A percentile compares a stretch with the other conserved stretches of the same genome.
Evolutionary conservation across 1,140 invertebrate genomes (phyloP).

Genomic region (Bombus fervidus): DNA sequence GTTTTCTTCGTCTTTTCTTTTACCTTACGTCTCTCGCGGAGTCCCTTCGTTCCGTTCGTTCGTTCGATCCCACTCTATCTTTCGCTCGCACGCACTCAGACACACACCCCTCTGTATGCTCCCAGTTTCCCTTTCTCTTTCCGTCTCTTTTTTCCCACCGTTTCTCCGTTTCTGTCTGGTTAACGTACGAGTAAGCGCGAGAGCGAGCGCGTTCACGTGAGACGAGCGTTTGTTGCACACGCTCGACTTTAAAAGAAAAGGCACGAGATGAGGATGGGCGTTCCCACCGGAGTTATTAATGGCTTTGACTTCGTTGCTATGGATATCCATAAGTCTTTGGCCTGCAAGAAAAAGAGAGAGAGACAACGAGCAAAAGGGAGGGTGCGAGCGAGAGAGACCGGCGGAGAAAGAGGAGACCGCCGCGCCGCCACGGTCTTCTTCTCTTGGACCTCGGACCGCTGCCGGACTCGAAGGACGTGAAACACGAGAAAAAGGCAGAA

Average conservation of each 20-base stretch:
- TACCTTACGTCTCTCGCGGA: constrained; percentile 22
- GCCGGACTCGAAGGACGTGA: constrained; percentile 65
- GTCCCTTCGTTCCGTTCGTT: constrained; percentile 24
- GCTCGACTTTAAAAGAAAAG: constrained; percentile 82
- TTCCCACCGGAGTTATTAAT: constrained; percentile 82
- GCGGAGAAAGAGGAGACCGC: constrained; percentile 48
- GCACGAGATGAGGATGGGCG: constrained; percentile 81
- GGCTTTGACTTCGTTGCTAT: constrained; percentile 83
- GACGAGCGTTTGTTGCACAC: constrained; percentile 73
- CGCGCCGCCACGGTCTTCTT: constrained; percentile 48
- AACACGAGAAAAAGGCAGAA: constrained; percentile 68
- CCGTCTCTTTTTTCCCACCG: constrained; percentile 14
- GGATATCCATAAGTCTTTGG: constrained; percentile 83
- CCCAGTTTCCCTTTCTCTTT: constrained; percentile 14
- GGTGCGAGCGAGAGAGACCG: constrained; percentile 39
- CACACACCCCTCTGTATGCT: constrained; percentile 24
- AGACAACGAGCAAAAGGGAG: constrained; percentile 24
- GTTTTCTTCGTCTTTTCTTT: constrained; percentile 6
- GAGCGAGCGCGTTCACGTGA: constrained; percentile 59
- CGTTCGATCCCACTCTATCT: constrained; percentile 17
- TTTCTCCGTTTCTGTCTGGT: constrained; percentile 17
- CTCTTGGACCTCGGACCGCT: constrained; percentile 60
- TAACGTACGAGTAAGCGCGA: constrained; percentile 37
- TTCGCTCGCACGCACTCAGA: constrained; percentile 29
- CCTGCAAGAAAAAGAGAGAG: constrained; percentile 67